Percentiles rank a stretch among this genome's conserved stretches.
phyloP scores from a whole-genome alignment of 2,888 invertebrate genomes.

The Eurytoma californica region DNA sequence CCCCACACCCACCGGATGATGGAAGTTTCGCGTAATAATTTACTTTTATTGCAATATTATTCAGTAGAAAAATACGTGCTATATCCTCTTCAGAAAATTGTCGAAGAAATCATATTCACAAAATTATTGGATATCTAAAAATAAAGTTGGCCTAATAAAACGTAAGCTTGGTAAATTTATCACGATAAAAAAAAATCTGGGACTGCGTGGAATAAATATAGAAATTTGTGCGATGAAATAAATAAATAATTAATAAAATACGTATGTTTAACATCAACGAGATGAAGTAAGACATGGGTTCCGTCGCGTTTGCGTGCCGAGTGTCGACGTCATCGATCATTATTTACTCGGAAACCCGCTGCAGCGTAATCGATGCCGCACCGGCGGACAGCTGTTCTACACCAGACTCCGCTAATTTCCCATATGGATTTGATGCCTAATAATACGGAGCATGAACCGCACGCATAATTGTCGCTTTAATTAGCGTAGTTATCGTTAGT shows the following conservation, averaged over 20 bases:
- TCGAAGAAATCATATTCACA: too few relatives aligned
- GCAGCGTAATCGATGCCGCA: conserved; percentile 23
- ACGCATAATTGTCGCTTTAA: conserved; percentile 34
- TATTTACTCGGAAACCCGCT: not conserved
- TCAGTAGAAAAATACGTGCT: too few relatives aligned
- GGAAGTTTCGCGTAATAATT: not conserved
- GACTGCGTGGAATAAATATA: too few relatives aligned
- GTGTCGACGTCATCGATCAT: conserved; percentile 13
- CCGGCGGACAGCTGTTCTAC: not conserved
- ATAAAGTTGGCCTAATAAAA: too few relatives aligned
- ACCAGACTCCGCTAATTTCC: conserved; percentile 22
- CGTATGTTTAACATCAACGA: not conserved
- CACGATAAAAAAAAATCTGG: too few relatives aligned
- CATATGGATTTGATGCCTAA: conserved; percentile 17
- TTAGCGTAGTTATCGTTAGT: conserved; percentile 26
- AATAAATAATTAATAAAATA: too few relatives aligned
- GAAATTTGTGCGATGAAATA: too few relatives aligned
- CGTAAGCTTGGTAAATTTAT: too few relatives aligned
- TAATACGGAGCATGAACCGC: conserved; percentile 15
- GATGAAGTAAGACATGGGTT: too few relatives aligned
- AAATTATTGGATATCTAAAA: too few relatives aligned
- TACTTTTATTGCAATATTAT: not conserved
- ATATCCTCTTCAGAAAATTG: too few relatives aligned
- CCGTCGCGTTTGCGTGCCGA: not conserved
- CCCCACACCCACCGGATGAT: not conserved